Base-by-base conservation (phyloP, 2,113 vertebrate species). In the Talpa occidentalis region DNA sequence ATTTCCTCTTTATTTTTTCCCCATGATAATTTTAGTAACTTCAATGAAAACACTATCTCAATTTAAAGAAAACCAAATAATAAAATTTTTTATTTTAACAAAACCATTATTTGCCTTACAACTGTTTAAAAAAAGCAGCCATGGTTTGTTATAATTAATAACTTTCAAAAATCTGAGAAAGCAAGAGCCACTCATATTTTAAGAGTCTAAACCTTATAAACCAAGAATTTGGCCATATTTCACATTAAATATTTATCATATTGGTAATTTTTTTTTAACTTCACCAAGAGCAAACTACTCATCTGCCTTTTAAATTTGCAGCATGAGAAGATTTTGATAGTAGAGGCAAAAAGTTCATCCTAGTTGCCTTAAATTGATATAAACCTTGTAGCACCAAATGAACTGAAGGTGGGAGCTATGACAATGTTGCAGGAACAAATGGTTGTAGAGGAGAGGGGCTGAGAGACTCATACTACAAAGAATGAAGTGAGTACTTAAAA, bases 31-130 rank as follows among this genome's bases (percentile, higher is more conserved):
- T 91, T 79, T n/a, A 87, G 24, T 84, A 69, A 93, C 24, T 60
- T 94, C 17, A 80, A 67, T 26, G 44, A 6, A 80, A 92, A 90
- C 81, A 62, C 30, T 69, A 32, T 7, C 56, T 83, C 28, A 83
- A 69, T 88, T 88, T 88, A n/a, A 85, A 78, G 22, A 72, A 95
- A 79, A 56, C 6, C 9, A 87, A 72, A 54, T 74, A 70, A 47
- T 73, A 59, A 87, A 86, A 80, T 0, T 26, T 62, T 83, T 69
- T 21, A 73, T 44, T 91, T 76, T 64, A 94, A 81, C 42, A 78
- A 90, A 59, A 91, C 24, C 22, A 77, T n/a, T 32, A 82, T 77
- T 70, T 60, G 22, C 11, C 66, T 80, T 80, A 89, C 21, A 91
- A 66, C 70, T 70, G 84, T 37, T 70, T 37, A 17, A 16, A 37